phyloP scores from a whole-genome alignment of 2,797 vertebrate genomes.

The Anguilla obscura region DNA sequence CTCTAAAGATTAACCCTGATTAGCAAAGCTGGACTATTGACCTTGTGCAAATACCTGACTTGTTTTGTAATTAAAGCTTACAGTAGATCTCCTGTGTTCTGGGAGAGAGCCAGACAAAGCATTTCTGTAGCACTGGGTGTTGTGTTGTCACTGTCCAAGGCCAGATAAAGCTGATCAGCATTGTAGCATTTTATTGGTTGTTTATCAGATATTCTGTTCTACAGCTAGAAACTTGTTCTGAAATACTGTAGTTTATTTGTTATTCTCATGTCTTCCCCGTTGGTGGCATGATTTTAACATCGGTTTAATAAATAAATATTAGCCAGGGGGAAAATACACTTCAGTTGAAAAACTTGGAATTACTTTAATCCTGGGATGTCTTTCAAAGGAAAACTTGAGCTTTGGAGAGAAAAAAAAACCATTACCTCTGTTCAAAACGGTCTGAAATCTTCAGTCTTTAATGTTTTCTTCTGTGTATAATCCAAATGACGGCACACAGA shows the following conservation, averaged over 20 bases:
- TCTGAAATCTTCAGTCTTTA: constrained; percentile 56
- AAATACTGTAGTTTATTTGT: constrained; percentile 18
- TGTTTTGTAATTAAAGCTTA: constrained; percentile 72
- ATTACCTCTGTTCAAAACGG: constrained; percentile 45
- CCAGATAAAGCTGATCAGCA: neutral
- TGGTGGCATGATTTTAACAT: constrained; percentile 10
- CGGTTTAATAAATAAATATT: constrained; percentile 31
- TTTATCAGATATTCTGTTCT: constrained; percentile 12
- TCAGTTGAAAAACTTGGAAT: constrained; percentile 42
- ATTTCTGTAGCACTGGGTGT: constrained; percentile 10
- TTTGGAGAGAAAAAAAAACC: constrained; percentile 29
- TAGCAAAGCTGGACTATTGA: constrained; percentile 79
- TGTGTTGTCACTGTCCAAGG: constrained; percentile 23
- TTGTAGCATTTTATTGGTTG: constrained; percentile 13
- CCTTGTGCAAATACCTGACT: constrained; percentile 74
- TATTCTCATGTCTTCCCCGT: neutral
- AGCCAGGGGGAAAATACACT: constrained; percentile 15
- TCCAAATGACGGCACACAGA: constrained; percentile 61
- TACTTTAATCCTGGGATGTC: constrained; percentile 42
- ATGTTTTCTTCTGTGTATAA: constrained; percentile 65
- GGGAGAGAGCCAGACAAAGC: constrained; percentile 22
- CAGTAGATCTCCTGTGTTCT: constrained; percentile 51
- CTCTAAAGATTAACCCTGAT: constrained; percentile 81
- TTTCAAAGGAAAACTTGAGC: constrained; percentile 47
- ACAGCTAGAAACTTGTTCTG: constrained; percentile 1